phyloP scores from a whole-genome alignment of 2,888 invertebrate genomes.

The Scaeva pyrastri region DNA sequence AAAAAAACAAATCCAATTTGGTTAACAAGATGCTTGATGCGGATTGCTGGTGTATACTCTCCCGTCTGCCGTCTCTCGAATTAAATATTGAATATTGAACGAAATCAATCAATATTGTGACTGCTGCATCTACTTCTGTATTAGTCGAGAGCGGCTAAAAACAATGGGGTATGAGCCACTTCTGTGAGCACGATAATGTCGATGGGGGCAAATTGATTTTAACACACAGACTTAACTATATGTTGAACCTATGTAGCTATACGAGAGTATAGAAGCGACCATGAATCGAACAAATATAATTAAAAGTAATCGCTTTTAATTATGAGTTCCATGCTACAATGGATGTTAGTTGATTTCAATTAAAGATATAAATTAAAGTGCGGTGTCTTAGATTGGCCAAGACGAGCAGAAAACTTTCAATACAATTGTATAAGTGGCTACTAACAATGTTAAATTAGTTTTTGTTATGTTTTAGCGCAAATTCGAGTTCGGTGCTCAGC shows the following conservation, averaged over 20 bases:
- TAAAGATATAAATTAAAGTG: slow-evolving; percentile 61
- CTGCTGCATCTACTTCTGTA: slow-evolving; percentile 39
- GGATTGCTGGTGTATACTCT: not conserved
- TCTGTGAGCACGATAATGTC: not conserved
- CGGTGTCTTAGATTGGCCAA: slow-evolving; percentile 37
- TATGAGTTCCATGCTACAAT: slow-evolving; percentile 57
- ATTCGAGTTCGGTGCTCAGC: slow-evolving; percentile 51
- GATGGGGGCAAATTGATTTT: slow-evolving; percentile 43
- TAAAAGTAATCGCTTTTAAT: slow-evolving; percentile 72
- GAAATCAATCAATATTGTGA: slow-evolving; percentile 70
- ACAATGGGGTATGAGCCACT: slow-evolving; percentile 27
- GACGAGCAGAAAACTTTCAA: slow-evolving; percentile 43
- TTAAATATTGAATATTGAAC: slow-evolving; percentile 47
- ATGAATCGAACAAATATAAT: slow-evolving; percentile 32
- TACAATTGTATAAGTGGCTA: not conserved
- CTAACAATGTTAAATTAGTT: not conserved
- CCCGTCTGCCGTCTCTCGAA: not conserved
- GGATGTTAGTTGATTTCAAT: slow-evolving; percentile 70
- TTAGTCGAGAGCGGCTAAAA: not conserved
- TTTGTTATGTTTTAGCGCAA: slow-evolving; percentile 8
- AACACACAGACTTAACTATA: not conserved
- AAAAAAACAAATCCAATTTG: slow-evolving; percentile 59
- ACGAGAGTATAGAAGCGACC: not conserved
- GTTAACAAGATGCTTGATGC: slow-evolving; percentile 68
- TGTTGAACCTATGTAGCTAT: not conserved